Percentiles rank a stretch among this genome's conserved stretches.
Evolutionary conservation across 2,113 vertebrate species (phyloP).

Genomic region (Ophiodon elongatus): DNA sequence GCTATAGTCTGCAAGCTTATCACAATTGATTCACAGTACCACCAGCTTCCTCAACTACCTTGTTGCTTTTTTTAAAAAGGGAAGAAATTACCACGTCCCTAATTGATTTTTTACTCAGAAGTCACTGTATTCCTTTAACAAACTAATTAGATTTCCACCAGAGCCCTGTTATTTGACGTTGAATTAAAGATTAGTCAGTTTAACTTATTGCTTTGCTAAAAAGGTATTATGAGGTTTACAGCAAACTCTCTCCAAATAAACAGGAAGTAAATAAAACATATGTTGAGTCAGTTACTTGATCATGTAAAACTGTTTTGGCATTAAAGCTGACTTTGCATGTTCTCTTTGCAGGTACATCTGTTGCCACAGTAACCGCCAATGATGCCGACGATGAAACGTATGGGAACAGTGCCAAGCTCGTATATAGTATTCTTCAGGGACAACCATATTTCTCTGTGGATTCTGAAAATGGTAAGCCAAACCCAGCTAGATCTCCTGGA

Average conservation of each 20-base stretch:
- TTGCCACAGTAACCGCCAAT: slow-evolving; percentile 92
- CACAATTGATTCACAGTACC: not conserved
- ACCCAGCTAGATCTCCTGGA: slow-evolving; percentile 2
- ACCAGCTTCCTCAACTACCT: not conserved
- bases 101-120: slow-evolving; percentile 10
- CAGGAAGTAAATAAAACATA: slow-evolving; percentile 8
- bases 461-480: slow-evolving; percentile 91
- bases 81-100: too few species aligned
- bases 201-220: slow-evolving; percentile 6
- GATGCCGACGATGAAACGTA: slow-evolving; percentile 97
- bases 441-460: slow-evolving; percentile 99
- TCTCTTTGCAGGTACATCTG: slow-evolving; percentile 89
- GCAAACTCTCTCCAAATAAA: not conserved
- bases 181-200: slow-evolving; percentile 8
- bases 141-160: slow-evolving; percentile 1
- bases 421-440: slow-evolving; percentile 97
- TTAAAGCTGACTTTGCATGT: slow-evolving; percentile 35
- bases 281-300: slow-evolving; percentile 1
- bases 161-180: not conserved
- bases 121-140: not conserved
- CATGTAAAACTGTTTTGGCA: not conserved
- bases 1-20: not conserved
- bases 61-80: not conserved
- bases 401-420: slow-evolving; percentile 96
- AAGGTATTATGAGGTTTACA: not conserved